Base-by-base conservation (phyloP, 1,140 invertebrate species). In the Drosophila kanapiae region DNA sequence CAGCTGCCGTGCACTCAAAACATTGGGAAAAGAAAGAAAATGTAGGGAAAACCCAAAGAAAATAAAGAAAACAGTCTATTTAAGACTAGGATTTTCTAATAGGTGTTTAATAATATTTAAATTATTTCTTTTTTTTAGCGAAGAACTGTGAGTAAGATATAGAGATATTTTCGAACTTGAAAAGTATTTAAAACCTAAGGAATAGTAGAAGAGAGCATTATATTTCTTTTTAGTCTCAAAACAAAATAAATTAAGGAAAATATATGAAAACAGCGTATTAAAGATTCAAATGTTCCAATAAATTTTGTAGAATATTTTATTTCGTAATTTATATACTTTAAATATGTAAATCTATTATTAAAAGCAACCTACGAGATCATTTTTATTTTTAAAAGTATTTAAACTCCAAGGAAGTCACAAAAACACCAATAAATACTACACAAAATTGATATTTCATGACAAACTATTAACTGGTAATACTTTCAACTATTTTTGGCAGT, bases 1-100 rank as follows among this genome's bases (percentile, higher is more conserved):
- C 60, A 58, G 51, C 18, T 51, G 33, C 45, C 13, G 14, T 43
- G 16, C 67, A 70, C 67, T 54, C 0, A 1, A 10, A 67, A 29
- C 3, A 23, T 29, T 5, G 2, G 0, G 13, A 37, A 35, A 16
- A 4, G 13, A 3, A 3, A 10, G 3, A 42, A 33, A 51, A 38
- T 14, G 9, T 49, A 11, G 14, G 7, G 6, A 9, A 27, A 27
- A 35, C n/a, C n/a, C n/a, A n/a, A n/a, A n/a, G n/a, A n/a, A n/a
- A n/a, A n/a, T n/a, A n/a, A n/a, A n/a, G n/a, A n/a, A n/a, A n/a
- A 11, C 4, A 13, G 6, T 31, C n/a, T n/a, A 49, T 31, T 49
- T 31, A 1, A 23, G 27, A 8, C 0, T 2, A n/a, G 4, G 2
- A 23, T 29, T 7, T n/a, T n/a, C n/a, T n/a, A n/a, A n/a, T n/a